These are phyloP conservation scores for Gallinago jamesoni DNA, from an alignment of 2,113 vertebrate species.

Conservation along the genomic window DNA sequence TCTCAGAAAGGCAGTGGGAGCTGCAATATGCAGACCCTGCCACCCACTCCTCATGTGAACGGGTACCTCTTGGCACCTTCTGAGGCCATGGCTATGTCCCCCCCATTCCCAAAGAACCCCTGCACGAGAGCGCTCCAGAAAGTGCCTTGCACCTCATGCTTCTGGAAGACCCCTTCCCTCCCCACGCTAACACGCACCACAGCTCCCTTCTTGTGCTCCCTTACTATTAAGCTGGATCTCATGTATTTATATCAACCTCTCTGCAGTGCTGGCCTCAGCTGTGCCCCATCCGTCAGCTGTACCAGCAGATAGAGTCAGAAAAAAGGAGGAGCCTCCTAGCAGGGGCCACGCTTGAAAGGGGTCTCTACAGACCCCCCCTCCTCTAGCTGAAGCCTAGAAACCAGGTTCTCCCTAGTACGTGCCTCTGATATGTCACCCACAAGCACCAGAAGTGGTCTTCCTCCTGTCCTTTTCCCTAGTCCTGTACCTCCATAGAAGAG, in stretches of 20 bases:
- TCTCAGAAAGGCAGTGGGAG: not conserved
- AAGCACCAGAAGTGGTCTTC: not conserved
- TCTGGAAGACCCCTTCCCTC: not conserved
- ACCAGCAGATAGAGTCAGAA: not conserved
- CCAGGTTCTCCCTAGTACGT: not conserved
- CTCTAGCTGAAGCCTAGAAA: not conserved
- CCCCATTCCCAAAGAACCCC: not conserved
- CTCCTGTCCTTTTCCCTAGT: not conserved
- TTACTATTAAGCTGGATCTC: not conserved
- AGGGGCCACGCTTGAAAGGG: not conserved
- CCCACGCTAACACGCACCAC: not conserved
- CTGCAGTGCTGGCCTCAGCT: not conserved
- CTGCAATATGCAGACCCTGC: not conserved
- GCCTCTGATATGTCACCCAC: not conserved
- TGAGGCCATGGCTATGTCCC: not conserved
- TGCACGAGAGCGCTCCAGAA: not conserved
- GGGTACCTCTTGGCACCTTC: not conserved
- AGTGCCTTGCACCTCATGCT: not conserved
- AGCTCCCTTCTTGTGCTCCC: not conserved
- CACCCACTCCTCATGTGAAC: not conserved
- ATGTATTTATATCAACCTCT: accelerated
- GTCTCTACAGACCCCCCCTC: not conserved
- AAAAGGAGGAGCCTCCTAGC: not conserved
- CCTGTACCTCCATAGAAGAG: not conserved
- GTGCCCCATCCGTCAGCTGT: not conserved